A percentile compares a stretch with the other conserved stretches of the same genome.
Conservation (phyloP, 2,888 invertebrate species). For the Ptychoptera albimana region DNA sequence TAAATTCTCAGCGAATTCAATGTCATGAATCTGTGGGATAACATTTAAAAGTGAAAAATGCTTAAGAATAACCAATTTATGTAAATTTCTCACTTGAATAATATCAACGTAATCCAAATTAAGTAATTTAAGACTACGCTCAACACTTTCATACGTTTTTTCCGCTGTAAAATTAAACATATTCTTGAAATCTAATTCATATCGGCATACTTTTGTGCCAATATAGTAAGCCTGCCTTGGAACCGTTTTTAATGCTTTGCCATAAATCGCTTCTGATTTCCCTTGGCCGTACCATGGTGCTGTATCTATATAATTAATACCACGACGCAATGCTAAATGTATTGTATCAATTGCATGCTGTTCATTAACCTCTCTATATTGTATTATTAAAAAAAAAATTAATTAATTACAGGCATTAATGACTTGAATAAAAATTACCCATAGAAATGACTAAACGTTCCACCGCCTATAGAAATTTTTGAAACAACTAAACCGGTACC, state of each 20-base stretch:
- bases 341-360: constrained; percentile 52
- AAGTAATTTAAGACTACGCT: constrained; percentile 54
- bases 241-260: constrained; percentile 62
- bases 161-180: constrained; percentile 80
- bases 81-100: constrained; percentile 48
- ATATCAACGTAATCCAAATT: constrained; percentile 74
- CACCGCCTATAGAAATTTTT: constrained; percentile 58
- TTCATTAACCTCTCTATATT: constrained; percentile 44
- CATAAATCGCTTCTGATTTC: constrained; percentile 63
- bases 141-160: constrained; percentile 57
- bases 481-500: constrained; percentile 57
- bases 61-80: too few relatives aligned
- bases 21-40: constrained; percentile 65
- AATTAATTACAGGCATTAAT: neutral
- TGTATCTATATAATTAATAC: constrained; percentile 86
- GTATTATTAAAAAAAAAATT: too few relatives aligned
- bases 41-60: neutral
- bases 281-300: constrained; percentile 89
- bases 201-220: constrained; percentile 85
- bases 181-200: constrained; percentile 45
- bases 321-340: constrained; percentile 51
- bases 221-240: constrained; percentile 74
- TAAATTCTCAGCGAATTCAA: constrained; percentile 67
- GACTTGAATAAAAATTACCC: constrained; percentile 43
- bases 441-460: constrained; percentile 53